A percentile compares a stretch with the other conserved stretches of the same genome.
Evolutionary conservation across 2,113 vertebrate genomes (phyloP).

Genomic region (Trematocara nigrifrons): DNA sequence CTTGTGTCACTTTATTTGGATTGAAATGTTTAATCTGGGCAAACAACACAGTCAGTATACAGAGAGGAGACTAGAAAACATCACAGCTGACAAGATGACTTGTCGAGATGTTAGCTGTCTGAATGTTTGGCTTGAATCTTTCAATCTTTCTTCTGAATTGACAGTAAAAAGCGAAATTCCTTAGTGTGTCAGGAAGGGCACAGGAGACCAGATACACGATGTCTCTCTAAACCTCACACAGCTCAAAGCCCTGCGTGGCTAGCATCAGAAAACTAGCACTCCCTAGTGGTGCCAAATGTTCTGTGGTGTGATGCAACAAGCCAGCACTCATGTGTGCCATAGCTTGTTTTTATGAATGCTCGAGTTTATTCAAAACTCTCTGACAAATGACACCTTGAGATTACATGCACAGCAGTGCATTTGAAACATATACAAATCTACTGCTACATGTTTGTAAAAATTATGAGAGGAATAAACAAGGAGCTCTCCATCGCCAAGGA

Average conservation of each 20-base stretch:
- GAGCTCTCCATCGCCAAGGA: background rate
- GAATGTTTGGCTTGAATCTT: background rate
- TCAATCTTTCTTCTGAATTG: background rate
- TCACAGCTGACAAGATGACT: background rate
- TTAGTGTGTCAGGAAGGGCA: background rate
- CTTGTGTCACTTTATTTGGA: background rate
- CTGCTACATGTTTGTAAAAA: background rate
- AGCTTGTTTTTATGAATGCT: background rate
- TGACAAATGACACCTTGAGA: background rate
- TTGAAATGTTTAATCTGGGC: background rate
- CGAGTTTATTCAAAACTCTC: background rate
- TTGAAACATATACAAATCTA: background rate
- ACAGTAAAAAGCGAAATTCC: background rate
- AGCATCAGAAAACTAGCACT: slow-evolving; percentile 21
- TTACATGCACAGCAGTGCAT: background rate
- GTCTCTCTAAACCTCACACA: background rate
- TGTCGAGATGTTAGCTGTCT: background rate
- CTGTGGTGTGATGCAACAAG: background rate
- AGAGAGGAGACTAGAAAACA: background rate
- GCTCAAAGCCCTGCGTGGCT: background rate
- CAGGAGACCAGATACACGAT: background rate
- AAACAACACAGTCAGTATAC: background rate
- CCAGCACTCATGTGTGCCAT: background rate
- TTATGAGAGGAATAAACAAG: background rate
- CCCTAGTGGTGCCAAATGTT: slow-evolving; percentile 35